A percentile compares a stretch with the other conserved stretches of the same genome.
phyloP scores from a whole-genome alignment of 2,113 vertebrate species.

The Odontophorus gujanensis region DNA sequence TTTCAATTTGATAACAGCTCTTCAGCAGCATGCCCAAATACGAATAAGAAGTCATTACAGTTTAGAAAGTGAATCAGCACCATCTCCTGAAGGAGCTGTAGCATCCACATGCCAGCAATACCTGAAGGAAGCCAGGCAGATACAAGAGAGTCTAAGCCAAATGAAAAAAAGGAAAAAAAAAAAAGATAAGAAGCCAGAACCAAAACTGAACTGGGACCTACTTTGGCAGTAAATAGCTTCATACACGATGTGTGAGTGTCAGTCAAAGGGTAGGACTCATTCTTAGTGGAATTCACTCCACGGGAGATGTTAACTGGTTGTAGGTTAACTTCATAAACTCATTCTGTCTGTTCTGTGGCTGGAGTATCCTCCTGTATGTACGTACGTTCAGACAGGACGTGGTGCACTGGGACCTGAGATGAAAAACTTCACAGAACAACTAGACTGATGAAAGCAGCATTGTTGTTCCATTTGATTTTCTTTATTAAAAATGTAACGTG shows the following conservation, averaged over 20 bases:
- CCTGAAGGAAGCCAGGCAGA: background rate
- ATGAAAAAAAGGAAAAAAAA: background rate
- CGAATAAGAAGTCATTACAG: background rate
- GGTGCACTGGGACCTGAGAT: background rate
- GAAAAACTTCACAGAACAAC: background rate
- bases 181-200: background rate
- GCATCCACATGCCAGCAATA: background rate
- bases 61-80: background rate
- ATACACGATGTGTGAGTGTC: background rate
- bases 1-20: constrained; percentile 25
- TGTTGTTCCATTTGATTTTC: background rate
- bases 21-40: background rate
- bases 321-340: background rate
- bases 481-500: background rate
- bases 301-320: background rate
- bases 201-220: background rate
- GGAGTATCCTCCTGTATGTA: background rate
- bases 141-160: background rate
- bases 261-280: background rate
- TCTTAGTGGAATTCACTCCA: background rate
- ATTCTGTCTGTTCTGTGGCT: background rate
- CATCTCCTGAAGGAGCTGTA: background rate
- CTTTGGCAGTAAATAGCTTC: background rate
- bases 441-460: background rate
- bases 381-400: background rate